A percentile compares a stretch with the other conserved stretches of the same genome.
These are phyloP conservation scores for Drosophila fuyamai DNA, from an alignment of 1,140 invertebrate genomes.

Conservation along the genomic window DNA sequence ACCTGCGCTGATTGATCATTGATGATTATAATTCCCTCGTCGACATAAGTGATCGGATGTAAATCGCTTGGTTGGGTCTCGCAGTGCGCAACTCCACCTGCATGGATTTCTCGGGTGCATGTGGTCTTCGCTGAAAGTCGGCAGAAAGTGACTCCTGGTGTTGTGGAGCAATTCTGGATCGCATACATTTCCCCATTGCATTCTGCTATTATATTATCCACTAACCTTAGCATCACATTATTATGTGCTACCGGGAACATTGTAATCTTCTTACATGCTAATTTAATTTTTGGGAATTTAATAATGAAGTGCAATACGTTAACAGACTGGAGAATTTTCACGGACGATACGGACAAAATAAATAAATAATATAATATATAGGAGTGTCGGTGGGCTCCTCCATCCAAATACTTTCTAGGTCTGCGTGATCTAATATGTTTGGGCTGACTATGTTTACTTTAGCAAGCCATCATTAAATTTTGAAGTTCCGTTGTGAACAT, in stretches of 20 bases:
- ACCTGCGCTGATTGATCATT: too few species aligned
- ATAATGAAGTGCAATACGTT: slow-evolving; percentile 29
- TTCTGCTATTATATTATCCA: too few species aligned
- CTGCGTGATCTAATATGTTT: slow-evolving; percentile 10
- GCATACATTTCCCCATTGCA: too few species aligned
- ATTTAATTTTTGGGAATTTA: slow-evolving; percentile 24
- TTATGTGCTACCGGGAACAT: slow-evolving; percentile 22
- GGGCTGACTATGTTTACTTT: background rate
- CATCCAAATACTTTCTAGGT: slow-evolving; percentile 16
- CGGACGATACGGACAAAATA: background rate
- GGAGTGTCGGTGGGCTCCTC: slow-evolving; percentile 14
- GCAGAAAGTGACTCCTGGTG: slow-evolving; percentile 15
- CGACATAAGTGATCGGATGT: too few species aligned
- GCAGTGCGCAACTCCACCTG: too few species aligned
- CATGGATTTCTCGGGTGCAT: too few species aligned
- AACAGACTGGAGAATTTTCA: slow-evolving; percentile 26
- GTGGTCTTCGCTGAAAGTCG: slow-evolving; percentile 5
- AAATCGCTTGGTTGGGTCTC: too few species aligned
- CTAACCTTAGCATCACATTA: too few species aligned
- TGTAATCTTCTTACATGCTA: slow-evolving; percentile 31
- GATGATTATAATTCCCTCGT: too few species aligned
- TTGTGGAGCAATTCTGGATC: background rate
- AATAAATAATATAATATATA: slow-evolving; percentile 4
- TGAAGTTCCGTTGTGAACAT: too few species aligned
- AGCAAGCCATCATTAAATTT: slow-evolving; percentile 2